These are phyloP conservation scores for Morpho achilles DNA, from an alignment of 2,888 invertebrate genomes.

Conservation along the genomic window DNA sequence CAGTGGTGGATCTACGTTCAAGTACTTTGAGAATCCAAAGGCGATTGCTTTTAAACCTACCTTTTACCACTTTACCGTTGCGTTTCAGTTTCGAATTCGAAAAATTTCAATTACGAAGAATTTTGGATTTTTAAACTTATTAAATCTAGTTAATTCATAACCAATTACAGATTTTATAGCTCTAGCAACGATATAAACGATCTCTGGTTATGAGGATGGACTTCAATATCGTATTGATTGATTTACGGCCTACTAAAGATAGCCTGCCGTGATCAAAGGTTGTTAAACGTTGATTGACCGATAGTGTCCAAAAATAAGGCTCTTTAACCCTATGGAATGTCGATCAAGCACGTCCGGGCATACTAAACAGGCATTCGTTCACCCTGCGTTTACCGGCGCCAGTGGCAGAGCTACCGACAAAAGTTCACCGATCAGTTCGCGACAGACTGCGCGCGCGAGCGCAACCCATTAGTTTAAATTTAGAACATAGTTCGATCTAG, in stretches of 20 bases:
- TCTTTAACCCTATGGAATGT: constrained; percentile 55
- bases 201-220: no score
- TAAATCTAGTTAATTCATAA: no score
- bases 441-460: constrained; percentile 51
- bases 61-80: no score
- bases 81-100: no score
- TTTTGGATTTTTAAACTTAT: no score
- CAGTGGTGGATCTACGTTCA: no score
- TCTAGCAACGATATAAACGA: no score
- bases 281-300: constrained; percentile 40
- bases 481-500: constrained; percentile 32
- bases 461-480: constrained; percentile 40
- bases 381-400: constrained; percentile 43
- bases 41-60: no score
- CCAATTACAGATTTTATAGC: no score
- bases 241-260: constrained; percentile 17
- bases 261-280: constrained; percentile 12
- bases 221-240: constrained; percentile 2
- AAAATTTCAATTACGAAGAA: no score
- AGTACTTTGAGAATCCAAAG: no score
- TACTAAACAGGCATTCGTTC: constrained; percentile 47
- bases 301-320: constrained; percentile 55
- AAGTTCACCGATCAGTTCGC: constrained; percentile 61
- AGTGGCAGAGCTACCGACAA: constrained; percentile 30
- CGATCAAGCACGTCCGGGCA: constrained; percentile 44